phyloP scores from a whole-genome alignment of 37 sponge, comb jelly and placozoan genomes.

The Halichondria panicea region DNA sequence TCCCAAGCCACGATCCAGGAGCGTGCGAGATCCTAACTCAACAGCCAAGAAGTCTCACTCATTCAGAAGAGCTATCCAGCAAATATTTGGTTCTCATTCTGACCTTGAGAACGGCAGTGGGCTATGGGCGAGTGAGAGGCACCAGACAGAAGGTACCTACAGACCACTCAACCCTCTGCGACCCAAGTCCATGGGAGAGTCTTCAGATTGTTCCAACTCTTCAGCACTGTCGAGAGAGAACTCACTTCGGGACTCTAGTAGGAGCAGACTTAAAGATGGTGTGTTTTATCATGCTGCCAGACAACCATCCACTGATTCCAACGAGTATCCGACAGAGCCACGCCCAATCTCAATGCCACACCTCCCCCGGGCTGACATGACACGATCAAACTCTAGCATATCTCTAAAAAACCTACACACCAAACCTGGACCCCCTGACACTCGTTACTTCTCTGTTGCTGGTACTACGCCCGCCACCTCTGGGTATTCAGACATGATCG shows the following conservation, averaged over 20 bases:
- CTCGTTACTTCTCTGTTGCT: slow-evolving; percentile 47
- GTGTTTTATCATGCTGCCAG: slow-evolving; percentile 13
- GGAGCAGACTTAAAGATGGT: slow-evolving; percentile 24
- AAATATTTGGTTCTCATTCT: slow-evolving; percentile 44
- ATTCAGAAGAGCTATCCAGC: slow-evolving; percentile 15
- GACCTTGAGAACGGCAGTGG: slow-evolving; percentile 39
- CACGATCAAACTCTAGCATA: slow-evolving; percentile 47
- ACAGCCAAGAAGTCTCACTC: slow-evolving; percentile 37
- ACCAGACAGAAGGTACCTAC: slow-evolving; percentile 26
- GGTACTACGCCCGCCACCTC: slow-evolving; percentile 1
- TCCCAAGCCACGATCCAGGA: slow-evolving; percentile 45
- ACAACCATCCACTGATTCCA: slow-evolving; percentile 50
- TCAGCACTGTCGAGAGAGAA: slow-evolving; percentile 36
- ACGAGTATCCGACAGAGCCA: slow-evolving; percentile 4
- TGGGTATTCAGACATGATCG: not conserved
- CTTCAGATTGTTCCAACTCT: slow-evolving; percentile 66
- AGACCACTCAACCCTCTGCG: slow-evolving; percentile 23
- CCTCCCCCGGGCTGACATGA: slow-evolving; percentile 19
- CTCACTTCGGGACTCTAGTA: slow-evolving; percentile 48
- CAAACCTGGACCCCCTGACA: slow-evolving; percentile 19
- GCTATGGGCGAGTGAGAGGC: not conserved
- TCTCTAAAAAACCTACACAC: slow-evolving; percentile 49
- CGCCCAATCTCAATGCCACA: too few species aligned
- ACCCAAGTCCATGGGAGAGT: slow-evolving; percentile 56
- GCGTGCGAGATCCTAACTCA: slow-evolving; percentile 23